Base-by-base conservation (phyloP, 1,140 invertebrate genomes). In the Drosophila jambulina region DNA sequence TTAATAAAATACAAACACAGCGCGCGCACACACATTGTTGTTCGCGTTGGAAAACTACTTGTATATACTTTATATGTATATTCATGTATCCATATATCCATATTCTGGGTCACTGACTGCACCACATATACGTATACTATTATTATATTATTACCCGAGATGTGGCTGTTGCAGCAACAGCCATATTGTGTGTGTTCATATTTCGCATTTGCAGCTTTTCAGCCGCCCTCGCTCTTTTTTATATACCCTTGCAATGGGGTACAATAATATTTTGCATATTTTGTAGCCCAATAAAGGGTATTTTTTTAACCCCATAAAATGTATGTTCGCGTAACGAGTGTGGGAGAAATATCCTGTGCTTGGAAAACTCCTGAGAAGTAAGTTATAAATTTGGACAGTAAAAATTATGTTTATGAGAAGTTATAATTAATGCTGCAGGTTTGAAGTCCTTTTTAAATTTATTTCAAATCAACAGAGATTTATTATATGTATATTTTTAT, bases 21-120 rank as follows among this genome's bases (percentile, higher is more conserved):
- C 36, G 27, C 19, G 29, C 40, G 21, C 36, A 32, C 23, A n/a
- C 42, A 40, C n/a, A 38, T 42, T 58, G 38, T 58, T 48, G 51
- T 19, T 25, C 38, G 61, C 53, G 74, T 82, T 64, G 83, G 62
- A 79, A 86, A 86, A 86, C 82, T 86, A 86, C 82, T 21, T 19
- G 15, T 13, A 38, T 38, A 7, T 56, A 38, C 0, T 4, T 21
- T 53, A 32, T 29, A n/a, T 49, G 25, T 49, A 51, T 54, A 54
- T 54, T 9, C 51, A 48, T 23, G 25, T 54, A 27, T 36, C 9
- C 32, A 27, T 19, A 46, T 34, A 46, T 59, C 29, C 51, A 62
- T 84, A 88, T 87, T 88, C 84, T 87, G 80, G 83, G 83, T 87
- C 83, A 87, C 45, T 87, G 83, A 87, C 84, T 88, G 59, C 74